These are phyloP conservation scores for Psittacula derbiana DNA, from an alignment of 2,797 vertebrate species.

Conservation along the genomic window DNA sequence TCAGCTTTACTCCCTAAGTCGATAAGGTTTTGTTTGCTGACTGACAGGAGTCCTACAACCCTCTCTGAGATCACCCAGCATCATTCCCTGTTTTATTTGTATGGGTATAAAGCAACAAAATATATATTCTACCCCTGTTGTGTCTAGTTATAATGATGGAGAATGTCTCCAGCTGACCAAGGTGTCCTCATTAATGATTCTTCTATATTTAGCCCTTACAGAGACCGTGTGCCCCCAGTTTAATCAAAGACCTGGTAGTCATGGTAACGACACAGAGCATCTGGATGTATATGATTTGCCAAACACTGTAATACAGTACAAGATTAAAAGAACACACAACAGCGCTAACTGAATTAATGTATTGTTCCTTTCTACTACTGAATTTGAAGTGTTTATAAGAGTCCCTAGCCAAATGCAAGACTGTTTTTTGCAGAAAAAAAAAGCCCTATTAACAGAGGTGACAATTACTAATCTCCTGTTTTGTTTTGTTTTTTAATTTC, in stretches of 20 bases:
- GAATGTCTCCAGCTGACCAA: conserved; percentile 30
- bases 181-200: conserved; percentile 50
- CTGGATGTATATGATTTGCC: neutral
- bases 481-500: conserved; percentile 36
- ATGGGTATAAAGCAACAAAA: neutral
- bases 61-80: neutral
- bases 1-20: neutral
- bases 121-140: neutral
- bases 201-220: conserved; percentile 49
- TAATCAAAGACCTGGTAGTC: conserved; percentile 59
- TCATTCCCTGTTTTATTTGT: neutral
- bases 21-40: neutral
- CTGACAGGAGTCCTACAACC: neutral
- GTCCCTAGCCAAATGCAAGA: neutral
- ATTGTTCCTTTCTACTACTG: neutral
- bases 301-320: conserved; percentile 23
- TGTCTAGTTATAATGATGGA: neutral
- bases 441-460: neutral
- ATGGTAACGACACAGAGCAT: conserved; percentile 44
- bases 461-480: conserved; percentile 36
- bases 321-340: conserved; percentile 4
- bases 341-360: neutral
- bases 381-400: neutral
- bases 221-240: conserved; percentile 23
- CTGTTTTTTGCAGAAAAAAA: neutral